These are phyloP conservation scores for Megathymus violae DNA, from an alignment of 1,140 invertebrate genomes.

Conservation along the genomic window DNA sequence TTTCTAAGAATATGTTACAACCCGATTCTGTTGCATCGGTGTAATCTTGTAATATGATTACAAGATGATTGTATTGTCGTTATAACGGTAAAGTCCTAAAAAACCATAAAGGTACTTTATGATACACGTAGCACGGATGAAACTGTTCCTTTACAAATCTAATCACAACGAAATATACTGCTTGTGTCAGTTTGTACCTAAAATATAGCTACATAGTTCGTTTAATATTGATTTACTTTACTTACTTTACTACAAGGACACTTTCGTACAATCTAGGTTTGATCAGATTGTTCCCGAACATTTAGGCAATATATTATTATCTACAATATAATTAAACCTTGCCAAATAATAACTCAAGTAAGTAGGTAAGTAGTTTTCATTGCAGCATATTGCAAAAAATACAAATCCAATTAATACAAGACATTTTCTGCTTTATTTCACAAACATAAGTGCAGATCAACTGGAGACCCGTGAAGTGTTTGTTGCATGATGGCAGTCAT, in stretches of 20 bases:
- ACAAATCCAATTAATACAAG: not conserved
- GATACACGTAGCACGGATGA: too few relatives aligned
- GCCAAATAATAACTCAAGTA: not conserved
- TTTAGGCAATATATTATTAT: not conserved
- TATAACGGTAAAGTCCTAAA: too few relatives aligned
- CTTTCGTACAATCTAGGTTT: not conserved
- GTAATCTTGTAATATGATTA: too few relatives aligned
- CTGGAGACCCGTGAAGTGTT: conserved; percentile 9
- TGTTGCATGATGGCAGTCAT: conserved; percentile 11
- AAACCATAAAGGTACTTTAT: too few relatives aligned
- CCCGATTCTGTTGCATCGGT: too few relatives aligned
- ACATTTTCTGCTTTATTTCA: not conserved
- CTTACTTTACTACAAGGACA: not conserved
- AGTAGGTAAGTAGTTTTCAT: not conserved
- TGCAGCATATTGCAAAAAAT: not conserved
- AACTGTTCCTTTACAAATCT: too few relatives aligned
- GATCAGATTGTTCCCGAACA: not conserved
- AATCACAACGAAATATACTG: too few relatives aligned
- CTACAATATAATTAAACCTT: not conserved
- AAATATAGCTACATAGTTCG: too few relatives aligned
- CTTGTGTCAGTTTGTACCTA: too few relatives aligned
- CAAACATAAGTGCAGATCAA: not conserved
- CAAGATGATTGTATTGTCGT: too few relatives aligned
- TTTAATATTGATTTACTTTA: too few relatives aligned
- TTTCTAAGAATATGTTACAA: too few relatives aligned